Evolutionary conservation across 2,888 invertebrate species (phyloP).

Genomic region (Drosophila pseudotalamancana): DNA sequence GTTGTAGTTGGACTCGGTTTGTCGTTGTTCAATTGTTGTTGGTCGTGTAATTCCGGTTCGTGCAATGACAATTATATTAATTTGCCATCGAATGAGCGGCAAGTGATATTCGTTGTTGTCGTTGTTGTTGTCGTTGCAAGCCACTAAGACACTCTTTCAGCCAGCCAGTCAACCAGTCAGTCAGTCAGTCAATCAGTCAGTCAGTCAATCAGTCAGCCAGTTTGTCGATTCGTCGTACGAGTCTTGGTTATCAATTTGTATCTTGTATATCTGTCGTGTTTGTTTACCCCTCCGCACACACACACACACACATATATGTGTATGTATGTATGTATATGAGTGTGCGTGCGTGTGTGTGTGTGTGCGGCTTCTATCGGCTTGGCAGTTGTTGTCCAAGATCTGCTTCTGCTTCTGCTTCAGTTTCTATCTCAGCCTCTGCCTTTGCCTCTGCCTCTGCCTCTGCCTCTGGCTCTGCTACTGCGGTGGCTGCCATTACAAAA

Average conservation of each 20-base stretch:
- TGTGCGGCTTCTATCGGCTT: slow-evolving; percentile 14
- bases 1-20: slow-evolving; percentile 6
- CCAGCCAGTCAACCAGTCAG: slow-evolving; percentile 1
- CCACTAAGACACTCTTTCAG: slow-evolving; percentile 9
- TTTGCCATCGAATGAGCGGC: slow-evolving; percentile 75
- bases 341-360: slow-evolving; percentile 6
- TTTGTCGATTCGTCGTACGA: slow-evolving; percentile 38
- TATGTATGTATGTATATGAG: background rate
- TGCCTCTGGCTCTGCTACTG: background rate
- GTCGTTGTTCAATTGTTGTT: slow-evolving; percentile 60
- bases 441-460: slow-evolving; percentile 11
- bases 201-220: slow-evolving; percentile 24
- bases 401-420: slow-evolving; percentile 6
- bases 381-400: slow-evolving; percentile 27
- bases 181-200: slow-evolving; percentile 17
- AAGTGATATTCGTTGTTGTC: slow-evolving; percentile 60
- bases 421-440: too few relatives aligned
- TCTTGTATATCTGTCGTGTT: slow-evolving; percentile 4
- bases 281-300: background rate
- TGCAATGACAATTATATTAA: slow-evolving; percentile 81
- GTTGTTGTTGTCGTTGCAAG: slow-evolving; percentile 29
- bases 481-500: slow-evolving; percentile 68
- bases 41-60: slow-evolving; percentile 77
- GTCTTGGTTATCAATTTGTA: slow-evolving; percentile 64
- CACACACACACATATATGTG: background rate